These are phyloP conservation scores for Magallana gigas DNA, from an alignment of 1,140 invertebrate species.

Conservation along the genomic window DNA sequence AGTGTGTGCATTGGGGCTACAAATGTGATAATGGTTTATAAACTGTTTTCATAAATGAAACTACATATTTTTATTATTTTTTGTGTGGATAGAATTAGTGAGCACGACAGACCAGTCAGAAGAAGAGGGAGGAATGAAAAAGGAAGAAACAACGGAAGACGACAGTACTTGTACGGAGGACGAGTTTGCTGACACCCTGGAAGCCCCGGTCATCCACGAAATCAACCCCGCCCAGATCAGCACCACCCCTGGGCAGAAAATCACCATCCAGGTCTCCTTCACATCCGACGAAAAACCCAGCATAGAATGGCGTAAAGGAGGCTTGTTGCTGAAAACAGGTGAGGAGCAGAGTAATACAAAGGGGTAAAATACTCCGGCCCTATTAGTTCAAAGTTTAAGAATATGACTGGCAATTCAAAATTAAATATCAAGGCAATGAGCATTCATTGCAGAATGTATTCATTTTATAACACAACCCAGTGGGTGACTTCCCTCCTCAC, in stretches of 20 bases:
- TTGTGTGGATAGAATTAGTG: neutral
- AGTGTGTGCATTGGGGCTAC: no score
- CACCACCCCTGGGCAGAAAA: constrained; percentile 59
- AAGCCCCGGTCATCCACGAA: constrained; percentile 49
- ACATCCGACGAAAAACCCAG: constrained; percentile 68
- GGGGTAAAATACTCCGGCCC: no score
- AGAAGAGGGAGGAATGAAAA: neutral
- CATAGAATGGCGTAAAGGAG: constrained; percentile 70
- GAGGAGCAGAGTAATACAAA: neutral
- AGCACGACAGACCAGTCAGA: neutral
- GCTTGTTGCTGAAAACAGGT: constrained; percentile 13
- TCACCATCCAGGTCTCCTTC: constrained; percentile 68
- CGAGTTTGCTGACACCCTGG: constrained; percentile 11
- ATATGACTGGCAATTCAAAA: no score
- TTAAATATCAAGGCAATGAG: no score
- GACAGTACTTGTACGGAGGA: constrained; percentile 2
- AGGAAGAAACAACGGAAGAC: neutral
- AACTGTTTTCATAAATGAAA: no score
- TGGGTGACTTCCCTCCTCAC: neutral
- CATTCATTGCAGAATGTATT: no score
- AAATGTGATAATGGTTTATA: no score
- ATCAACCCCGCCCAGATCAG: constrained; percentile 62
- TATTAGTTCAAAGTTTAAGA: no score
- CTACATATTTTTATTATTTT: neutral
- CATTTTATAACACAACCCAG: no score